Conservation (phyloP, 1,140 invertebrate species). For the Drosophila insularis region DNA sequence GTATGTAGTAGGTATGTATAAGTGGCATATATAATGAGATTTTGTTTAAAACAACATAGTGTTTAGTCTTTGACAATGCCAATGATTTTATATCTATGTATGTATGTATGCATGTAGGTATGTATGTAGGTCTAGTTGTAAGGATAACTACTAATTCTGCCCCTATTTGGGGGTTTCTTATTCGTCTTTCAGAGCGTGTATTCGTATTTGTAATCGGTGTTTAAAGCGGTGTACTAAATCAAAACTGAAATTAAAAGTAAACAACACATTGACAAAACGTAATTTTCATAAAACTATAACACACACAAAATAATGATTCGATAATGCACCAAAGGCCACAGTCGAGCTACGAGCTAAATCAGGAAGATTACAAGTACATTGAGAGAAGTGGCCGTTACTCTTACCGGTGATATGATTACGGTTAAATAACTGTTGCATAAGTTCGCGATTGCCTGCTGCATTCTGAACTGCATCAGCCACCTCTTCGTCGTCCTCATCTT, state of each 20-base stretch:
- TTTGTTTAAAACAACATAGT: slow-evolving; percentile 40
- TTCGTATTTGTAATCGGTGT: slow-evolving; percentile 17
- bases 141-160: neutral
- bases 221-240: slow-evolving; percentile 22
- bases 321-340: slow-evolving; percentile 1
- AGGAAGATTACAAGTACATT: neutral
- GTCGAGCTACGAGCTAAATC: neutral
- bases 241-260: slow-evolving; percentile 13
- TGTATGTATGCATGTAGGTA: no score
- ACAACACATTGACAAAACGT: slow-evolving; percentile 14
- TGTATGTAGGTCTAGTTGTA: neutral
- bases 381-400: slow-evolving; percentile 42
- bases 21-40: slow-evolving; percentile 10
- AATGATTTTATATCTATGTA: neutral
- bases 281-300: neutral
- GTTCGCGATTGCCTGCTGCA: slow-evolving; percentile 64
- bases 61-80: slow-evolving; percentile 46
- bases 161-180: neutral
- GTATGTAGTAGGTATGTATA: slow-evolving; percentile 3
- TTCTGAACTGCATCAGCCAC: slow-evolving; percentile 69
- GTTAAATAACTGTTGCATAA: slow-evolving; percentile 72
- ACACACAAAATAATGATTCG: slow-evolving; percentile 15
- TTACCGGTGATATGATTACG: slow-evolving; percentile 80
- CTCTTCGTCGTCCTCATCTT: slow-evolving; percentile 3
- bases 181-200: neutral